Base-by-base conservation (phyloP, 2,888 invertebrate genomes). In the Epinotia nisella region DNA sequence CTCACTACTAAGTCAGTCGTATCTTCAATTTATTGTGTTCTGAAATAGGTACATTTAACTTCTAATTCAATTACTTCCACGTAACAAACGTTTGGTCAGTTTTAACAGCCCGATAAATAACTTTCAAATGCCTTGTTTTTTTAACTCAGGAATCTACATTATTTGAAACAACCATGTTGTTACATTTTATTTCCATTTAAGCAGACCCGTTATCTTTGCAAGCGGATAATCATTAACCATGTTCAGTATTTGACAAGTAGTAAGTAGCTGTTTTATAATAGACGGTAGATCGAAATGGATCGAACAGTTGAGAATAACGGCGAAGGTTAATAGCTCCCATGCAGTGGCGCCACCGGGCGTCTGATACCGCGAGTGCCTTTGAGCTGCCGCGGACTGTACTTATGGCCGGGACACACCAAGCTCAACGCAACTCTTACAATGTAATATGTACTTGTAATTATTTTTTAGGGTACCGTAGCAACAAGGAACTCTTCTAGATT, bases 341-440 rank as follows among this genome's bases (percentile, higher is more conserved):
- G n/a, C n/a, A 21, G 67, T 69, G 69, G 69, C 73, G 69, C 73
- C 73, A 73, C 64, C 15, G 67, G 61, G 49, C 67, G 45, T n/a
- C 66, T 15, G 73, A 73, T 73, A 73, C 64, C 24, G 56, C 41
- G 60, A 11, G 13, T 10, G 67, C 65, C 74, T 75, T 75, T 75
- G 75, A 75, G 56, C 41, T 15, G 65, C 75, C 75, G 75, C 71
- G 64, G 60, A 72, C 68, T 72, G 68, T 53, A 49, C 68, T 65
- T 64, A 71, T 19, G 65, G 11, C 51, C 10, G 59, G 1, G 58
- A 39, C 51, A 65, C n/a, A 76, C 58, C 67, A 17, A 62, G 17
- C 24, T 45, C n/a, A 49, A 35, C 24, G 24, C n/a, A 49, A 35
- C 9, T 35, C 9, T 49, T 7, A 5, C 7, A n/a, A 35, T 35